phyloP scores from a whole-genome alignment of 2,888 invertebrate species.

The Melipona bicolor region DNA sequence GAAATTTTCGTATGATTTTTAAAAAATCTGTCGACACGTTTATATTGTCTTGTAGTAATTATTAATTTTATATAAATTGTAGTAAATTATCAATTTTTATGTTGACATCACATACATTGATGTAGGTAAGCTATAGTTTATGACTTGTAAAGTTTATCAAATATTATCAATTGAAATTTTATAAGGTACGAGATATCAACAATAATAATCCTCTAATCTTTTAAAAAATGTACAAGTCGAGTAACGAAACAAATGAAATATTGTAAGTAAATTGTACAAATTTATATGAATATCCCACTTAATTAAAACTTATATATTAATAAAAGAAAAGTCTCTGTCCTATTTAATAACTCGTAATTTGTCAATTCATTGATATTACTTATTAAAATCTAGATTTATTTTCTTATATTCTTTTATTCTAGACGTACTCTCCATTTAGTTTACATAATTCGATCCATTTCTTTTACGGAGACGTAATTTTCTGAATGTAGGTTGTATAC shows the following conservation, averaged over 20 bases:
- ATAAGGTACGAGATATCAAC: neutral
- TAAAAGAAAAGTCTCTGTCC: neutral
- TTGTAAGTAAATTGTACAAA: neutral
- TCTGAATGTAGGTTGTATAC: slow-evolving; percentile 59
- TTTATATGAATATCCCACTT: neutral
- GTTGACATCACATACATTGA: too few relatives aligned
- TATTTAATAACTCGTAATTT: neutral
- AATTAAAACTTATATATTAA: neutral
- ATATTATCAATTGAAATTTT: neutral
- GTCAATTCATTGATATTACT: neutral
- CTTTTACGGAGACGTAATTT: slow-evolving; percentile 8
- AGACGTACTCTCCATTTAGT: too few relatives aligned
- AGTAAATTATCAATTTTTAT: neutral
- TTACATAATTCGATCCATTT: neutral
- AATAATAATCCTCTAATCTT: neutral
- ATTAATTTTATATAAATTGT: too few relatives aligned
- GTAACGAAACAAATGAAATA: neutral
- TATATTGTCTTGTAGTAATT: neutral
- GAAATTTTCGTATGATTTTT: neutral
- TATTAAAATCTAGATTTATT: neutral
- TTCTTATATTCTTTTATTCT: neutral
- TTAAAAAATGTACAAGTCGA: neutral
- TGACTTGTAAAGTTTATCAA: too few relatives aligned
- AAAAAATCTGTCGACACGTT: neutral
- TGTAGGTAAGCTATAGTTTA: too few relatives aligned